Conservation (phyloP, 2,113 vertebrate species). For the Erinaceus europaeus region DNA sequence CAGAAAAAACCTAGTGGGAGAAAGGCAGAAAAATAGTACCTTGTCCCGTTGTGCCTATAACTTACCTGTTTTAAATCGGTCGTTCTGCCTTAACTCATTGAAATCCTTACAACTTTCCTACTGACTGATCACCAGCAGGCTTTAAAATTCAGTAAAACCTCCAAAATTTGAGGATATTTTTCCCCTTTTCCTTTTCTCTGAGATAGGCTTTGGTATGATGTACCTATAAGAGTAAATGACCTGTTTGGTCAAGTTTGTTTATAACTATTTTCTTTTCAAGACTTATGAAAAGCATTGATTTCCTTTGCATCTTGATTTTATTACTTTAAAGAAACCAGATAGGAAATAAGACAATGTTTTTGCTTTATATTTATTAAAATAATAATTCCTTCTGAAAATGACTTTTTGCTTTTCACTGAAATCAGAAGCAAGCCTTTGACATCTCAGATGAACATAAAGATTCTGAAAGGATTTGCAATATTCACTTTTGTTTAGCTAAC, state of each 20-base stretch:
- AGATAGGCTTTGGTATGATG: slow-evolving; percentile 64
- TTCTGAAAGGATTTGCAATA: not conserved
- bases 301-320: not conserved
- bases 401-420: slow-evolving; percentile 50
- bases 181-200: not conserved
- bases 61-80: not conserved
- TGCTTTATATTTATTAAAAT: slow-evolving; percentile 31
- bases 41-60: not conserved
- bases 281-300: slow-evolving; percentile 68
- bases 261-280: slow-evolving; percentile 62
- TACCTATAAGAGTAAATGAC: slow-evolving; percentile 68
- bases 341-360: slow-evolving; percentile 37
- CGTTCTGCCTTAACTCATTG: slow-evolving; percentile 3
- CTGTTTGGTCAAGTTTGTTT: slow-evolving; percentile 57
- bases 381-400: slow-evolving; percentile 37
- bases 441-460: slow-evolving; percentile 2
- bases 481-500: slow-evolving; percentile 32
- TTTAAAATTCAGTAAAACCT: slow-evolving; percentile 16
- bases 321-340: slow-evolving; percentile 42
- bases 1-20: not conserved
- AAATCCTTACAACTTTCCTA: not conserved
- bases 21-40: not conserved
- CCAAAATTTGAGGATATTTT: not conserved
- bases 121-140: not conserved
- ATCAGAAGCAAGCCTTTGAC: not conserved